Conservation (phyloP, 2,888 invertebrate species). For the Syrista parreyssii region DNA sequence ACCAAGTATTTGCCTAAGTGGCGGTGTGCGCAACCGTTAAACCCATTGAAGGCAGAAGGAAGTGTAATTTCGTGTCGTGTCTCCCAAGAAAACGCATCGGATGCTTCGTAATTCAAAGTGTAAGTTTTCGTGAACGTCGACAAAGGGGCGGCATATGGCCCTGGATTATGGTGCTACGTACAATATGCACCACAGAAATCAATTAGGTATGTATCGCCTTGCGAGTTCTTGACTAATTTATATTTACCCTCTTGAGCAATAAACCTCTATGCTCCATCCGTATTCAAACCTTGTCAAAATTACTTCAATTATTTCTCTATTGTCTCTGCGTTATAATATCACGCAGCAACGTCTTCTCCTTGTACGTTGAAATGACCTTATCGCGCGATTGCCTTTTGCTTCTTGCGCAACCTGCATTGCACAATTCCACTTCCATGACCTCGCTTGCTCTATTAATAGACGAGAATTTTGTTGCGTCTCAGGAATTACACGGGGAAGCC, state of each 20-base stretch:
- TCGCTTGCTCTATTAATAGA: background rate
- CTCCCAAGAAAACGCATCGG: background rate
- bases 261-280: background rate
- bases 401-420: background rate
- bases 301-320: background rate
- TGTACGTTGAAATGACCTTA: background rate
- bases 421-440: background rate
- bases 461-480: background rate
- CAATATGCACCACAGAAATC: slow-evolving; percentile 62
- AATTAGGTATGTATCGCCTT: slow-evolving; percentile 53
- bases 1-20: background rate
- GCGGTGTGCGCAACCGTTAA: background rate
- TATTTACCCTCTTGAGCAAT: background rate
- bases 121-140: slow-evolving; percentile 27
- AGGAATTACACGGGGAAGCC: background rate
- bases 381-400: background rate
- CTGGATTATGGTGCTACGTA: slow-evolving; percentile 60
- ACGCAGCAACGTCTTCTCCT: background rate
- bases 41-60: background rate
- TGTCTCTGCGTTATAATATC: background rate
- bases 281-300: background rate
- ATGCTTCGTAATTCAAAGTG: background rate
- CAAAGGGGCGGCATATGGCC: slow-evolving; percentile 53
- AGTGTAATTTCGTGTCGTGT: background rate
- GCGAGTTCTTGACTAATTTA: background rate